Evolutionary conservation across 2,113 vertebrate species (phyloP).

Genomic region (Lasiurus borealis): DNA sequence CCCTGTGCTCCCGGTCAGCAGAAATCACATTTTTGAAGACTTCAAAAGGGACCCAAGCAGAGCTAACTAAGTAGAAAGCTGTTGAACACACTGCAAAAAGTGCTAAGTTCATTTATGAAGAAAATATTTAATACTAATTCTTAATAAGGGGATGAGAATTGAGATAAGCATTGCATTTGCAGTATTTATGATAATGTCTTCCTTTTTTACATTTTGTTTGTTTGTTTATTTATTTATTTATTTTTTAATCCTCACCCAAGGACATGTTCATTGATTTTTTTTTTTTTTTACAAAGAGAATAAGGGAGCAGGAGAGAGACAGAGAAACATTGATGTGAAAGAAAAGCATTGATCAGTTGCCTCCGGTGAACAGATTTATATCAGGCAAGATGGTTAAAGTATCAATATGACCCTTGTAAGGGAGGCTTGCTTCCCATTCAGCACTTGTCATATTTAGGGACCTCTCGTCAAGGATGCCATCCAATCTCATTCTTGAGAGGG

Average conservation of each 20-base stretch:
- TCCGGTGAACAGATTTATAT: background rate
- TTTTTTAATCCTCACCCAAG: background rate
- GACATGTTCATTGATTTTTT: background rate
- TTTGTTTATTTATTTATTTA: too few relatives aligned
- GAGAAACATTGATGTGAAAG: background rate
- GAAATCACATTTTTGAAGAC: background rate
- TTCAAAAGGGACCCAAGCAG: background rate
- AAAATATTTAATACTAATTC: background rate
- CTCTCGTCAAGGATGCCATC: too few relatives aligned
- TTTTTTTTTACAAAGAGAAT: too few relatives aligned
- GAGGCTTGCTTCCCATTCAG: background rate
- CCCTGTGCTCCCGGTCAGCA: background rate
- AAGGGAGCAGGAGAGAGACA: background rate
- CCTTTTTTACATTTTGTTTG: too few relatives aligned
- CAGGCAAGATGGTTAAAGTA: background rate
- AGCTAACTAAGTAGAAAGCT: background rate
- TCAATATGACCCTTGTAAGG: background rate
- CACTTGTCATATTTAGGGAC: background rate
- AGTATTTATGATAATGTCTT: background rate
- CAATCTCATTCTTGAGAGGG: background rate
- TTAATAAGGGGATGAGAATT: background rate
- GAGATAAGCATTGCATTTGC: background rate
- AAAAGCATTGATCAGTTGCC: background rate
- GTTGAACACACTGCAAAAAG: background rate
- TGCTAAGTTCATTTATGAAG: background rate